Percentiles rank a stretch among this genome's conserved stretches.
Evolutionary conservation across 2,797 vertebrate genomes (phyloP).

Genomic region (Melanotaenia maccullochi): DNA sequence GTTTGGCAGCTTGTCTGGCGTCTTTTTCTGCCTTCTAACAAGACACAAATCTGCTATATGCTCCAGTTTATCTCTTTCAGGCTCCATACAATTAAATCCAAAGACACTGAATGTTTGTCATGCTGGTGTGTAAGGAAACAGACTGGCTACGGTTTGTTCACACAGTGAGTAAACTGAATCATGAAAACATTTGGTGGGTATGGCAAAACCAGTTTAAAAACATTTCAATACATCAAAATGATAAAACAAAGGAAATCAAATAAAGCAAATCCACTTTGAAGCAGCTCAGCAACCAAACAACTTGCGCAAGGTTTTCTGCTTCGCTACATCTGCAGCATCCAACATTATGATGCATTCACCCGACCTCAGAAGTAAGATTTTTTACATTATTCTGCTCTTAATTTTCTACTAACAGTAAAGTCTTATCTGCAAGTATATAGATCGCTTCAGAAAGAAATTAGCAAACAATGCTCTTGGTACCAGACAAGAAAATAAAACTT

Average conservation of each 20-base stretch:
- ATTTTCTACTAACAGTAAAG: neutral
- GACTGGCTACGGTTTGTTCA: neutral
- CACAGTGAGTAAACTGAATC: neutral
- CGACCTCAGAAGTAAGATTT: neutral
- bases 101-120: neutral
- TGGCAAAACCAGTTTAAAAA: neutral
- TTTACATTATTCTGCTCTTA: too few species aligned
- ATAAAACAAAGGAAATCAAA: neutral
- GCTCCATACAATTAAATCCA: neutral
- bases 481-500: too few species aligned
- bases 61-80: neutral
- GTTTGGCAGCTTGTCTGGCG: slow-evolving; percentile 46
- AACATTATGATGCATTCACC: neutral
- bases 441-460: neutral
- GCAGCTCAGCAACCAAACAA: neutral
- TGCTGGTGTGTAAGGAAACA: neutral
- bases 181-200: neutral
- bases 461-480: neutral
- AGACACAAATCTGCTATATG: slow-evolving; percentile 6
- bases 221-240: neutral
- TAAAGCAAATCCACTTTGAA: neutral
- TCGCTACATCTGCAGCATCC: neutral
- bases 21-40: slow-evolving; percentile 37
- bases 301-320: too few species aligned
- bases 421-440: neutral